Base-by-base conservation (phyloP, 2,888 invertebrate species). In the Apomyelois bistriatella region DNA sequence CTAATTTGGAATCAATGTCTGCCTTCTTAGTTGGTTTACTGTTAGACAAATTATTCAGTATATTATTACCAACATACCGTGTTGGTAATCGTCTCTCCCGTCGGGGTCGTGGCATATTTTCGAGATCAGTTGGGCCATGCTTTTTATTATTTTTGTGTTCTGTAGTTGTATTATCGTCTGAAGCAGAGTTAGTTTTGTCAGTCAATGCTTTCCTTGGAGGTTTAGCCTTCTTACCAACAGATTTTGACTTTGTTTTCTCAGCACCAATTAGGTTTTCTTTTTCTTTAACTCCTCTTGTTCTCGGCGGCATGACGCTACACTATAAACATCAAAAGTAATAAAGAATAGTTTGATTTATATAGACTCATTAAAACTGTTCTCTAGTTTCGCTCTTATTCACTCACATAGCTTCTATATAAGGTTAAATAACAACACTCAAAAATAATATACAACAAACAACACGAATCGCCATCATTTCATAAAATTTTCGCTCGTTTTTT, bases 111-210 rank as follows among this genome's bases (percentile, higher is more conserved):
- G 58, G 54, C 53, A n/a, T 10, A 49, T 38, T 28, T 30, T 49
- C 37, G 15, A 36, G 13, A 35, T 7, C 47, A 35, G 32, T 48
- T 16, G 2, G 57, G 6, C 49, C 43, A 30, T 53, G 53, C 58
- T 71, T 72, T 53, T 58, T 61, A 8, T 48, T 41, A 56, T 65
- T 64, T 40, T 60, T 67, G 60, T 53, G n/a, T 55, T 76, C 70
- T 3, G 64, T 53, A 0, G 79, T 75, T 8, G 66, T 65, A 65
- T 82, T 81, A 49, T 86, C 85, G 62, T 87, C 88, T 1, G 87
- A 87, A 9, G 84, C 79, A 0, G 88, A 87, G 58, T 87, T 88
- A 0, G 87, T 88, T 74, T 85, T 87, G 58, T 88, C 87, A 0
- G 79, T 76, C 58, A 88, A 69, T 49, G 78, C 79, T 64, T 79